phyloP scores from a whole-genome alignment of 2,797 vertebrate species.

The Amblyraja radiata region DNA sequence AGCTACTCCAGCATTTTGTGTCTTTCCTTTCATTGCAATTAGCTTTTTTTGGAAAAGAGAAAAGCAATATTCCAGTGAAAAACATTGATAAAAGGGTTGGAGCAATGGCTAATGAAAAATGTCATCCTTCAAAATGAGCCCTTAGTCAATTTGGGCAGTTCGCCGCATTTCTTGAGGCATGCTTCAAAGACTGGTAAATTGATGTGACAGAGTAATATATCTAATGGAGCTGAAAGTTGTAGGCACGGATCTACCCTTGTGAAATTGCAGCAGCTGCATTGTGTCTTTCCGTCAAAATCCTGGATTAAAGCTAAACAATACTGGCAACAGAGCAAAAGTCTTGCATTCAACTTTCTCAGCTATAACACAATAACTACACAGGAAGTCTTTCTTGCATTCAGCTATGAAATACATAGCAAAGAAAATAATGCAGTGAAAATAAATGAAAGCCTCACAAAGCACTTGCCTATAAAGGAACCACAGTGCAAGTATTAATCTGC shows the following conservation, averaged over 20 bases:
- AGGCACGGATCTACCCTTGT: conserved; percentile 77
- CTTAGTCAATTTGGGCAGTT: conserved; percentile 56
- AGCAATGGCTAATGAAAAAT: conserved; percentile 72
- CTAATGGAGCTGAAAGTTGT: conserved; percentile 82
- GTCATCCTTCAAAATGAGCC: conserved; percentile 61
- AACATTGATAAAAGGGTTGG: no score
- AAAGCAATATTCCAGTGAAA: no score
- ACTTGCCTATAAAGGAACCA: conserved; percentile 80
- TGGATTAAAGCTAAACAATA: conserved; percentile 61
- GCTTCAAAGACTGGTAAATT: conserved; percentile 81
- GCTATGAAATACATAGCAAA: conserved; percentile 62
- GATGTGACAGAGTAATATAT: conserved; percentile 81
- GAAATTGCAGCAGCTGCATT: conserved; percentile 77
- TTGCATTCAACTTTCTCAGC: no score
- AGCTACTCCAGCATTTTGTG: no score
- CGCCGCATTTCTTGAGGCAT: conserved; percentile 78
- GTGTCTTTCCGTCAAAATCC: conserved; percentile 74
- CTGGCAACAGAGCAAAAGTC: conserved; percentile 50
- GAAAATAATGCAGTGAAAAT: conserved; percentile 59
- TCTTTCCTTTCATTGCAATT: no score
- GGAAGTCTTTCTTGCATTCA: conserved; percentile 48
- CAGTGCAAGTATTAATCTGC: conserved; percentile 73
- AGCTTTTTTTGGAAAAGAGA: no score
- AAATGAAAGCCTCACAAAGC: conserved; percentile 55
- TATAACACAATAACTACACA: conserved; percentile 38